These are phyloP conservation scores for Chironomus tepperi DNA, from an alignment of 1,140 invertebrate genomes.

Conservation along the genomic window DNA sequence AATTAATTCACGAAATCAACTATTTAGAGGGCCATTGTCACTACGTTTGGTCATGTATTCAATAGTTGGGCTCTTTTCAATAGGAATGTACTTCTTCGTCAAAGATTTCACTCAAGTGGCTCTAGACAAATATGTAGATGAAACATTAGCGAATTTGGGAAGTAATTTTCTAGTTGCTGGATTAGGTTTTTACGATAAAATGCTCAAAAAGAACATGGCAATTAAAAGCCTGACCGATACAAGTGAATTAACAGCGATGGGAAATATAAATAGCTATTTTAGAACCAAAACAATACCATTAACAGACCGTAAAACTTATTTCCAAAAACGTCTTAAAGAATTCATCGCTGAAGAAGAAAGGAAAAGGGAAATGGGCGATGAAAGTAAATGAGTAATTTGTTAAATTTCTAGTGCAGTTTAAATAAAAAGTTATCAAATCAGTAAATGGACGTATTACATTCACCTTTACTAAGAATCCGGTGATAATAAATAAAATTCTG, in stretches of 20 bases:
- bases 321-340: conserved; percentile 40
- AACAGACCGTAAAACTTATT: conserved; percentile 52
- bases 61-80: conserved; percentile 46
- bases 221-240: conserved; percentile 53
- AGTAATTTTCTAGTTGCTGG: conserved; percentile 58
- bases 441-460: too few relatives aligned
- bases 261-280: conserved; percentile 58
- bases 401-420: too few relatives aligned
- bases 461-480: too few relatives aligned
- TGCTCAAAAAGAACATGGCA: conserved; percentile 61
- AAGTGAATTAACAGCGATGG: conserved; percentile 50
- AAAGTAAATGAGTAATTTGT: too few relatives aligned
- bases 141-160: conserved; percentile 48
- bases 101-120: conserved; percentile 52
- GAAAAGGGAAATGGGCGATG: too few relatives aligned
- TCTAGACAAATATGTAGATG: conserved; percentile 53
- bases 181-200: conserved; percentile 63
- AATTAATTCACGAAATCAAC: conserved; percentile 46
- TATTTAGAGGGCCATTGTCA: conserved; percentile 44
- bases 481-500: too few relatives aligned
- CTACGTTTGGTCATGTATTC: conserved; percentile 48
- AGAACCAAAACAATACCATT: conserved; percentile 53
- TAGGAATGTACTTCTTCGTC: conserved; percentile 51
- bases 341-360: conserved; percentile 19
- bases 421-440: too few relatives aligned